Percentiles rank a stretch among this genome's conserved stretches.
Evolutionary conservation across 2,888 invertebrate species (phyloP).

Genomic region (Perithous albicinctus): DNA sequence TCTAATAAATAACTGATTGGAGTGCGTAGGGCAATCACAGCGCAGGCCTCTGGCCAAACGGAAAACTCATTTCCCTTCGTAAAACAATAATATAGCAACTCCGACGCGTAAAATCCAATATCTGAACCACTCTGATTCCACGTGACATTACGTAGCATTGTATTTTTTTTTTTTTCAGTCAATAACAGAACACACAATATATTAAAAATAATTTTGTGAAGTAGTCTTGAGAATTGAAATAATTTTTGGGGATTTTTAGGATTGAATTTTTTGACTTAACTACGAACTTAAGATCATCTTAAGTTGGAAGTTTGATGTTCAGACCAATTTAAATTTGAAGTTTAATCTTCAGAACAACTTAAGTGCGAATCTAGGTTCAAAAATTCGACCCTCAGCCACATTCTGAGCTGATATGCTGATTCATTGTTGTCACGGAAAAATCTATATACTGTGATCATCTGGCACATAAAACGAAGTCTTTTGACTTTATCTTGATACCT

Average conservation of each 20-base stretch:
- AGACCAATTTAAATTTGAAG: too few species aligned
- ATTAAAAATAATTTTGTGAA: neutral
- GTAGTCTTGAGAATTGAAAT: neutral
- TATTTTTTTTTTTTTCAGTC: neutral
- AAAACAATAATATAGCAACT: constrained; percentile 78
- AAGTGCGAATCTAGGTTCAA: too few species aligned
- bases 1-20: constrained; percentile 79
- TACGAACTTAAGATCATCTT: too few species aligned
- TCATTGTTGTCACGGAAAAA: too few species aligned
- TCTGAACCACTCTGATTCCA: constrained; percentile 39
- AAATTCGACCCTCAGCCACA: too few species aligned
- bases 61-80: constrained; percentile 77
- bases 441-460: too few species aligned
- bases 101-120: constrained; percentile 66
- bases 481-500: too few species aligned
- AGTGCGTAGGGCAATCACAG: constrained; percentile 48
- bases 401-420: too few species aligned
- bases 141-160: neutral
- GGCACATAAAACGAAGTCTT: too few species aligned
- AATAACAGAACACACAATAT: neutral
- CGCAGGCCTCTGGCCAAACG: constrained; percentile 65
- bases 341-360: too few species aligned
- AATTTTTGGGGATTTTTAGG: neutral
- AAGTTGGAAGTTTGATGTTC: too few species aligned
- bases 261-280: too few species aligned